phyloP scores from a whole-genome alignment of 2,888 invertebrate species.

The Xylocampa areola region DNA sequence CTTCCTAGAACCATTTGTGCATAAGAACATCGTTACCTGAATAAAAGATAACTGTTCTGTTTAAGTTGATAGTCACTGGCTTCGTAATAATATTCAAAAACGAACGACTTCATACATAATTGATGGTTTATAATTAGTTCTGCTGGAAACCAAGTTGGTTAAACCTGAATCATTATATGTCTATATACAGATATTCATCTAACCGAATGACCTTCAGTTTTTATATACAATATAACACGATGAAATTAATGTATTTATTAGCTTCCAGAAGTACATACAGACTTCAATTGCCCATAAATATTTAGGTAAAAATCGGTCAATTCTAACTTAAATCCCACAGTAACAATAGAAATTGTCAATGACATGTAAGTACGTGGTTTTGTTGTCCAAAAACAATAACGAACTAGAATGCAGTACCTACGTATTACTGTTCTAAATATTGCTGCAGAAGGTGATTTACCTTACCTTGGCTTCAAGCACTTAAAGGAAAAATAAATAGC shows the following conservation, averaged over 20 bases:
- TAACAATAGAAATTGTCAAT: conserved; percentile 59
- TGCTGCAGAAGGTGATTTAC: conserved; percentile 4
- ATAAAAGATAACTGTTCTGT: conserved; percentile 14
- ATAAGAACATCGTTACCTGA: conserved; percentile 11
- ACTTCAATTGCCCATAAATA: conserved; percentile 15
- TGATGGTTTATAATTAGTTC: conserved; percentile 46
- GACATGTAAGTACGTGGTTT: conserved; percentile 38
- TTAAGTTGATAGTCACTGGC: conserved; percentile 28
- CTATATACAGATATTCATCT: conserved; percentile 48
- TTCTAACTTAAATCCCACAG: conserved; percentile 54
- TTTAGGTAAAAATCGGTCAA: conserved; percentile 31
- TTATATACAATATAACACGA: conserved; percentile 36
- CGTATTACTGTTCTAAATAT: conserved; percentile 4
- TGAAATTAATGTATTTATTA: conserved; percentile 23
- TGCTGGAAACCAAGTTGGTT: conserved; percentile 45
- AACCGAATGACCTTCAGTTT: conserved; percentile 46
- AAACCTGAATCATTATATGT: conserved; percentile 47
- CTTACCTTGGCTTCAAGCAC: conserved; percentile 1
- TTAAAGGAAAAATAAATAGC: conserved; percentile 5
- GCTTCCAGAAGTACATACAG: conserved; percentile 17
- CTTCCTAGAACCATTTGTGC: conserved; percentile 18
- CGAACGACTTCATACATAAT: conserved; percentile 52
- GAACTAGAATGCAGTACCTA: conserved; percentile 6
- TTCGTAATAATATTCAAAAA: conserved; percentile 34
- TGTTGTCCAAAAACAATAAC: conserved; percentile 42